Base-by-base conservation (phyloP, 2,888 invertebrate species). In the Biston stratarius region DNA sequence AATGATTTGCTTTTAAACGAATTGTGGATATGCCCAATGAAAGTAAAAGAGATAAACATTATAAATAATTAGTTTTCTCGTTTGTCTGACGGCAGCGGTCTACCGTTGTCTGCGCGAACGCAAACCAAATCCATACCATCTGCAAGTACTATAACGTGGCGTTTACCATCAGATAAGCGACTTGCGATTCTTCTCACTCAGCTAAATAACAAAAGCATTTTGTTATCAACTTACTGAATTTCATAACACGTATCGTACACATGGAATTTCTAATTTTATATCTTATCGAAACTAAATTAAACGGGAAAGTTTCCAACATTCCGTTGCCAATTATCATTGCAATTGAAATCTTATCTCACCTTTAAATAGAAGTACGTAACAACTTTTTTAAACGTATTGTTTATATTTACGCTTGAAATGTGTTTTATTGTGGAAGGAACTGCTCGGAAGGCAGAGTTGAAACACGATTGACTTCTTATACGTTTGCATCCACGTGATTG, bases 381-480 rank as follows among this genome's bases (percentile, higher is more conserved):
- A 11, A 24, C 8, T 44, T n/a, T n/a, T n/a, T n/a, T 42, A 15
- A 12, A 42, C 33, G 40, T 42, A 42, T 51, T 40, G 48, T 49
- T 33, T 61, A 53, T 44, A 14, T 61, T 36, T 10, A 40, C 38
- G 38, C 14, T 15, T 7, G 14, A 14, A 24, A 34, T 36, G 15
- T 48, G 12, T 48, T 55, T 12, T 42, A 9, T 24, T 52, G 8
- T 14, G 34, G 42, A 51, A 51, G 10, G 12, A 5, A 45, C n/a
- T 33, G 33, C 36, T n/a, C 10, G 15, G 11, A 53, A 38, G 6
- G n/a, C 36, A 3, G 36, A 14, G 38, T 36, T 12, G 61, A 48
- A 42, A 61, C 42, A 57, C 44, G 42, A 57, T 42, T 57, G 57
- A 49, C 49, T 62, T 62, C 55, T 51, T 44, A 45, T 57, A 57